Evolutionary conservation across 2,888 invertebrate species (phyloP), one percentile per base, ranked within the genome.

Genomic region (Lycocerus yunnanus): DNA sequence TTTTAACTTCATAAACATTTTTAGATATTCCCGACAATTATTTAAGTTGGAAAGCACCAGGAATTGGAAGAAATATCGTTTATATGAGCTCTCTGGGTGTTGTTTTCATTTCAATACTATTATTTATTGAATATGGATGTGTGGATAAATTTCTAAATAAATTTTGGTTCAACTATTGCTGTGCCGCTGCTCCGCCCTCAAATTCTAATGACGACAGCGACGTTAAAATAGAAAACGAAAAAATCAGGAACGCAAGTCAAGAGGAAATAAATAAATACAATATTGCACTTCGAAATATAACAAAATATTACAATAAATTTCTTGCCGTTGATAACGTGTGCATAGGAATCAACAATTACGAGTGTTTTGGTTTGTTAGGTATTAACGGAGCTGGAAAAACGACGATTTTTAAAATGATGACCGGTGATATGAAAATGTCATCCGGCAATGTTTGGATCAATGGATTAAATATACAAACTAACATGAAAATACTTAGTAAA

Each of bases 381-480:
- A 92, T 94, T 0, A 95, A 95, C 84, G 95, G 95, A 14, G 95
- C 95, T 3, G 95, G 95, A 0, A 95, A 95, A 85, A 94, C 94
- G 0, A 92, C 92, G 0, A 95, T 95, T 0, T 96, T 96, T 84
- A 94, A 93, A 86, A 94, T 95, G 93, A 86, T 96, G 80, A 95
- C 95, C 70, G 95, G 95, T 0, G 95, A 94, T 83, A 93, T 92
- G 83, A 84, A 86, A 1, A 90, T 93, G 6, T 90, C 92, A 0
- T 88, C 88, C 68, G 94, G 94, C 0, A 89, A 91, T 61, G 93
- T 92, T 0, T 92, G 88, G 84, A 89, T 94, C 11, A 72, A 78
- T 14, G 80, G 81, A 10, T 69, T 77, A 13, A 81, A 77, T 43
- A 71, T 82, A 4, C 79, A 87, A 72, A 86, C 78, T 1, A 83